Evolutionary conservation across 2,888 invertebrate species (phyloP).

Genomic region (Cactoblastis cactorum): DNA sequence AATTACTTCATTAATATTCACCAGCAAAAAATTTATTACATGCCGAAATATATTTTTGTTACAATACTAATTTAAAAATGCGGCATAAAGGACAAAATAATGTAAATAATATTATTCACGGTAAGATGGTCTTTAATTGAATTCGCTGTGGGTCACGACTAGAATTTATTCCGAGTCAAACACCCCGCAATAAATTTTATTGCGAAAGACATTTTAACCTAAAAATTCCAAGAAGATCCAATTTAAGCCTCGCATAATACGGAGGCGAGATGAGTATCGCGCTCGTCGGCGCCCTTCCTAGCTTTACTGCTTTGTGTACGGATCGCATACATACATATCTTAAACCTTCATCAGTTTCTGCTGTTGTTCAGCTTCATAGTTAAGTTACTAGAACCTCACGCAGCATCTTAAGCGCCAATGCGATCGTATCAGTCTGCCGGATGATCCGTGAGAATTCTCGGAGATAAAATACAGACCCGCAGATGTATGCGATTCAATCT

Average conservation of each 20-base stretch:
- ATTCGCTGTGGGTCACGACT: constrained; percentile 57
- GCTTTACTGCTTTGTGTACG: constrained; percentile 19
- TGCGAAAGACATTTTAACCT: constrained; percentile 61
- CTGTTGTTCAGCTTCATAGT: constrained; percentile 27
- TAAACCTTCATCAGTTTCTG: constrained; percentile 26
- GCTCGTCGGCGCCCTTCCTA: constrained; percentile 21
- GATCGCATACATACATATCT: constrained; percentile 25
- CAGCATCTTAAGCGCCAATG: constrained; percentile 20
- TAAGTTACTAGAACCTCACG: constrained; percentile 21
- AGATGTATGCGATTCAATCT: constrained; percentile 56
- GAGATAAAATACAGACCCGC: constrained; percentile 51
- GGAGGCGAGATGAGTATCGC: constrained; percentile 59
- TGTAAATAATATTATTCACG: constrained; percentile 50
- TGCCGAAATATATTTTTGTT: not conserved
- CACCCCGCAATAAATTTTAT: constrained; percentile 67
- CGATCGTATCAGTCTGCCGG: constrained; percentile 50
- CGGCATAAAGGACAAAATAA: constrained; percentile 31
- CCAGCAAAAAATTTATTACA: no score
- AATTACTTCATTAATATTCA: no score
- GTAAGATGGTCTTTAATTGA: constrained; percentile 58
- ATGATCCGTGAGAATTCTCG: constrained; percentile 57
- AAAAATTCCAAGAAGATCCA: constrained; percentile 69
- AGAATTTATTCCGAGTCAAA: constrained; percentile 61
- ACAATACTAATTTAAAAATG: not conserved
- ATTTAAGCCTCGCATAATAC: constrained; percentile 68